Evolutionary conservation across 64 coral and sea anemone species (phyloP).

Genomic region (Dendronephthya gigantea): DNA sequence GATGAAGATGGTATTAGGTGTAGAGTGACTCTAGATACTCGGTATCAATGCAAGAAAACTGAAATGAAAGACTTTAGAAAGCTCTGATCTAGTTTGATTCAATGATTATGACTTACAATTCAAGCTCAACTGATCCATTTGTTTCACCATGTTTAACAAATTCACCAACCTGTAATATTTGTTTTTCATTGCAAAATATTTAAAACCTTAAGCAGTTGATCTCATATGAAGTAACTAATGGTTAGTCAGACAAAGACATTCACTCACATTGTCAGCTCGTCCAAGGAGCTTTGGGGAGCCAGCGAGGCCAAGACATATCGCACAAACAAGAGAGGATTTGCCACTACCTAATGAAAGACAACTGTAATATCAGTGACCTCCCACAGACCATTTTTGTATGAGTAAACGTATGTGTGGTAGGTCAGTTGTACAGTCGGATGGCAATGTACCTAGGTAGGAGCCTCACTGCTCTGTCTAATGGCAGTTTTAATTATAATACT

Average conservation of each 20-base stretch:
- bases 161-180: constrained; percentile 41
- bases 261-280: constrained; percentile 44
- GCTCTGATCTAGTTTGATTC: too few species aligned
- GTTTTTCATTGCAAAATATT: not conserved
- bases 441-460: too few species aligned
- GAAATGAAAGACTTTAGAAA: too few species aligned
- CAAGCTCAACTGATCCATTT: constrained; percentile 47
- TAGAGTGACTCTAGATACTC: not conserved
- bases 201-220: too few species aligned
- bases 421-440: too few species aligned
- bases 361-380: not conserved
- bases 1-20: not conserved
- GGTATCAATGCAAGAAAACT: too few species aligned
- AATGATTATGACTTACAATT: constrained; percentile 64
- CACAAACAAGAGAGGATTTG: constrained; percentile 64
- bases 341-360: constrained; percentile 41
- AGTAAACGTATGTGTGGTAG: too few species aligned
- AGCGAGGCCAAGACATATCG: constrained; percentile 65
- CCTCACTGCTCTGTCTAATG: too few species aligned
- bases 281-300: constrained; percentile 45
- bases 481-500: too few species aligned
- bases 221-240: too few species aligned
- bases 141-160: constrained; percentile 61
- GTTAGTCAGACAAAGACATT: too few species aligned
- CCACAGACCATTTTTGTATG: too few species aligned